Base-by-base conservation (phyloP, 2,888 invertebrate genomes). In the Lamellibrachia satsuma region DNA sequence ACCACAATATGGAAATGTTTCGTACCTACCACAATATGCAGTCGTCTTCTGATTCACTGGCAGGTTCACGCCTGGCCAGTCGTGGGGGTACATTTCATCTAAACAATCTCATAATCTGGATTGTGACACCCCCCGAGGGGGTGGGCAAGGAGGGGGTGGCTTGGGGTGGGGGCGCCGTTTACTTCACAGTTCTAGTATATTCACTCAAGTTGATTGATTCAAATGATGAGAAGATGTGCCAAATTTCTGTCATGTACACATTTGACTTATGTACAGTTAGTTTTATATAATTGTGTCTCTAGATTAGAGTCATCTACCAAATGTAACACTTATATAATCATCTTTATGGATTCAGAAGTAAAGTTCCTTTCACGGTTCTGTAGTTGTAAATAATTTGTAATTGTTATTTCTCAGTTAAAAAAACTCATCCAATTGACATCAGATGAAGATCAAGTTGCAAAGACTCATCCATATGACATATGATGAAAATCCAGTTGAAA, bases 21-120 rank as follows among this genome's bases (percentile, higher is more conserved):
- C 75, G 22, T 75, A 75, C 75, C 75, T 75, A 75, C n/a, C 75
- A 75, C 75, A 75, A 22, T 15, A 75, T n/a, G 22, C 75, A 6
- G 75, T 75, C 75, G n/a, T 75, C 75, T 75, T 75, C 75, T 75
- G 3, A 75, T 75, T 75, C 75, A 2, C 75, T 75, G 75, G 75
- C 75, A 75, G 75, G 75, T 22, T 39, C 22, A 22, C 75, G n/a
- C 75, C 75, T 75, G 75, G n/a, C 75, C 75, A 75, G 11, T 15
- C 75, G 15, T 22, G 22, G 75, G 39, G 75, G 75, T 6, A 75
- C 15, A 75, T 75, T 15, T 75, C 75, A 75, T 75, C 75, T 75
- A 75, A 75, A 75, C 75, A 75, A 75, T 75, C 75, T 75, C 75
- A 75, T 15, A 75, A 75, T 75, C 75, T 75, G 75, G 22, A 75